These are phyloP conservation scores for Hoplostethus mediterraneus DNA, from an alignment of 2,797 vertebrate species.

Conservation along the genomic window DNA sequence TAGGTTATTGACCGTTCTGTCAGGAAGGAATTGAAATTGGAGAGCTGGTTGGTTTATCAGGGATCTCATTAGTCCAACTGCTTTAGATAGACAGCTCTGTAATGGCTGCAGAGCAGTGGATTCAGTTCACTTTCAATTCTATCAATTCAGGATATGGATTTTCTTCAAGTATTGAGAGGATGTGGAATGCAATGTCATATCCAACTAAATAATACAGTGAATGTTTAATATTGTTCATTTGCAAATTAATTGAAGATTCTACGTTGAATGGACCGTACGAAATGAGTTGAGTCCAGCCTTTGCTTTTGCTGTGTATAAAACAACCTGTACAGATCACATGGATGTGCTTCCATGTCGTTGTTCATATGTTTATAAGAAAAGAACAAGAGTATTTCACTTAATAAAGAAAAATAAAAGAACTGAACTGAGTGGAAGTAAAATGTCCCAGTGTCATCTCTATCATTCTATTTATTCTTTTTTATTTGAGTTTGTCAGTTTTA, in stretches of 20 bases:
- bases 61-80: too few species aligned
- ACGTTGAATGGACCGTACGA: background rate
- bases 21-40: too few species aligned
- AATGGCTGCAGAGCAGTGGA: background rate
- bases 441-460: background rate
- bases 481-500: too few species aligned
- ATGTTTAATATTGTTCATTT: background rate
- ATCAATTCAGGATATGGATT: background rate
- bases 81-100: background rate
- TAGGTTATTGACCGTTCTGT: too few species aligned
- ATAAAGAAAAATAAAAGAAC: slow-evolving; percentile 64
- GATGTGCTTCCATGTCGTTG: slow-evolving; percentile 64
- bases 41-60: too few species aligned
- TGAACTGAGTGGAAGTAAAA: slow-evolving; percentile 2
- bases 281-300: slow-evolving; percentile 1
- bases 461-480: too few species aligned
- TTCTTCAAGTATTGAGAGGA: background rate
- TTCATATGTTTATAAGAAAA: slow-evolving; percentile 81
- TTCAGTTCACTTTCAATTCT: background rate
- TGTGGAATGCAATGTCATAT: background rate
- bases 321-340: slow-evolving; percentile 66
- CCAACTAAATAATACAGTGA: background rate
- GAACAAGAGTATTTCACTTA: slow-evolving; percentile 73
- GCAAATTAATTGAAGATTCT: background rate
- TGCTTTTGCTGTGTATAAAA: slow-evolving; percentile 19